Evolutionary conservation across 2,797 vertebrate species (phyloP), one percentile per base, ranked within the genome.

Genomic region (Etheostoma perlongum): DNA sequence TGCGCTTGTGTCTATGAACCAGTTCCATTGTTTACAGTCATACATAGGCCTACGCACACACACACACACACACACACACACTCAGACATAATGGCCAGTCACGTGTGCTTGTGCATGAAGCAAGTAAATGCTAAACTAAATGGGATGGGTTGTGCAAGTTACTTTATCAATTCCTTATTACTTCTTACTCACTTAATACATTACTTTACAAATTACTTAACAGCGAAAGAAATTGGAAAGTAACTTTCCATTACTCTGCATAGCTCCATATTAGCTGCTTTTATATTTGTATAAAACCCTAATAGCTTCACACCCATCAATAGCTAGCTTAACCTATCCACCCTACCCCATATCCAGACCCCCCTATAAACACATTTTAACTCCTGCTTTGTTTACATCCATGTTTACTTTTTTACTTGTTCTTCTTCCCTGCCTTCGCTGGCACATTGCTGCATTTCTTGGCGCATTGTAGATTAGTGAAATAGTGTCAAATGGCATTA

Each of bases 1-100:
- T 67, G 76, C 81, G 88, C 88, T 88, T 89, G 88, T 84, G 67
- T 93, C 91, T 78, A 90, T 94, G 93, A 95, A 94, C 84, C 60
- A 76, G 75, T 75, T 82, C 84, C 84, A 93, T 95, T 95, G 94
- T 95, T 92, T 79, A 81, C 53, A 52, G 55, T 58, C 73, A 72
- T 61, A 25, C 86, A 79, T 46, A 59, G 60, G 69, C 81, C 75
- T 52, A 79, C 69, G 48, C 76, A 67, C 49, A 49, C 52, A 72
- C 77, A 78, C 84, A 74, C 85, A 44, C 70, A 58, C 57, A 67
- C 10, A 60, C 73, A 67, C 55, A 67, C 55, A 71, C 65, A 75
- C 27, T 48, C 46, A 40, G 51, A 68, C 67, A 80, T 61, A 77
- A 79, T 58, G 57, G 69, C 15, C 40, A 46, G 72, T 89, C 86